Evolutionary conservation across 2,888 invertebrate genomes (phyloP).

Genomic region (Agonopterix heracliana): DNA sequence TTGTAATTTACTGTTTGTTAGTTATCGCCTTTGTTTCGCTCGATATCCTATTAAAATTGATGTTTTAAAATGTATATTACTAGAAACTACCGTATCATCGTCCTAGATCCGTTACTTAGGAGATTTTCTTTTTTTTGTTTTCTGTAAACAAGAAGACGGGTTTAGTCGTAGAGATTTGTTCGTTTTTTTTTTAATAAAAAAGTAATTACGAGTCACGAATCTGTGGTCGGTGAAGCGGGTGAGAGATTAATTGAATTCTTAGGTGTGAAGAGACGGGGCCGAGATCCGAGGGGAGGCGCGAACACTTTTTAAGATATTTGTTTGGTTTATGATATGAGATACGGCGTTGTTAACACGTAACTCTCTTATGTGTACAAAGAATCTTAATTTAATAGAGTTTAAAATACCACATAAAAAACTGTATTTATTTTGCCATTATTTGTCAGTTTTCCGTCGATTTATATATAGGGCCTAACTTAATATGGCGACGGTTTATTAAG

Average conservation of each 20-base stretch:
- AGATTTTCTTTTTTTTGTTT: conserved; percentile 33
- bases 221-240: conserved; percentile 46
- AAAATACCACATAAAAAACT: too few relatives aligned
- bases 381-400: too few relatives aligned
- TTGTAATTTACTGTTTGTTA: conserved; percentile 56
- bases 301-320: conserved; percentile 32
- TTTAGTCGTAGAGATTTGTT: conserved; percentile 25
- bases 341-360: too few relatives aligned
- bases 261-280: conserved; percentile 57
- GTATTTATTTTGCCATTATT: too few relatives aligned
- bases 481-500: too few relatives aligned
- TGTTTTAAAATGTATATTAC: conserved; percentile 15
- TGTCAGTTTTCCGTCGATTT: too few relatives aligned
- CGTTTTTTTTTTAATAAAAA: conserved; percentile 49
- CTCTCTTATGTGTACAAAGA: too few relatives aligned
- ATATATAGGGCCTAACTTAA: too few relatives aligned
- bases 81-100: conserved; percentile 41
- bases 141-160: conserved; percentile 35
- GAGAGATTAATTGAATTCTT: conserved; percentile 72
- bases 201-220: conserved; percentile 69
- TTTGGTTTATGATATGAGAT: not conserved
- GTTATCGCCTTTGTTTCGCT: conserved; percentile 48
- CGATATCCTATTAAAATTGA: not conserved
- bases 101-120: conserved; percentile 42
- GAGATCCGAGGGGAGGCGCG: conserved; percentile 35